Percentiles rank a stretch among this genome's conserved stretches.
Evolutionary conservation across 1,140 invertebrate species (phyloP).

Genomic region (Orchesella cincta): DNA sequence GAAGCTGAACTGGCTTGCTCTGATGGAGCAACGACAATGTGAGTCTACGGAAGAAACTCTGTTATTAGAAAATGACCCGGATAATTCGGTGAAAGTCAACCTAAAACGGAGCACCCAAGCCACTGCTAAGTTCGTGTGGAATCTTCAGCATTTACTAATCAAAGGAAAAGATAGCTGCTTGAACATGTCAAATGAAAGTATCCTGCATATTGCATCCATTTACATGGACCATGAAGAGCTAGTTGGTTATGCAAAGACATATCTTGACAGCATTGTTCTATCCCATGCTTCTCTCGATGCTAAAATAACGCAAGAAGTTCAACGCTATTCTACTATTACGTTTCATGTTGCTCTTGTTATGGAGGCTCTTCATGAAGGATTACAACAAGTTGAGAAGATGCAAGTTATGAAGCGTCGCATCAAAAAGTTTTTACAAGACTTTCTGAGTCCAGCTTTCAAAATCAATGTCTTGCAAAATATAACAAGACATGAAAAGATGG

Average conservation of each 20-base stretch:
- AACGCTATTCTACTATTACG: not conserved
- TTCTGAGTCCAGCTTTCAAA: not conserved
- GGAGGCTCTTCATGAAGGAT: not conserved
- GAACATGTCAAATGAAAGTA: not conserved
- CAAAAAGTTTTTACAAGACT: not conserved
- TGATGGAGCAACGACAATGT: not conserved
- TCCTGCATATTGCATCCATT: not conserved
- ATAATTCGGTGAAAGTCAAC: not conserved
- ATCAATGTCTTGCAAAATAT: not conserved
- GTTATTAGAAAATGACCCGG: not conserved
- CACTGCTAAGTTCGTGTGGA: constrained; percentile 31
- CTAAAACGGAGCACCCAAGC: not conserved
- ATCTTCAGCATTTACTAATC: not conserved
- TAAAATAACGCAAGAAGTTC: no score
- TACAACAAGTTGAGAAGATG: not conserved
- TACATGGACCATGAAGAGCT: constrained; percentile 22
- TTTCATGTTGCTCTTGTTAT: not conserved
- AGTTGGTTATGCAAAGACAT: constrained; percentile 19
- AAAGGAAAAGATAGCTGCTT: not conserved
- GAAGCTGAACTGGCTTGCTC: constrained; percentile 38
- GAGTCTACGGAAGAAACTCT: not conserved
- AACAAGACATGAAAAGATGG: not conserved
- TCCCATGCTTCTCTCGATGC: no score
- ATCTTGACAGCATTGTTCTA: not conserved
- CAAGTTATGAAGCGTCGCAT: not conserved